Evolutionary conservation across 2,113 vertebrate species (phyloP), one percentile per base, ranked within the genome.

Genomic region (Halichoeres trimaculatus): DNA sequence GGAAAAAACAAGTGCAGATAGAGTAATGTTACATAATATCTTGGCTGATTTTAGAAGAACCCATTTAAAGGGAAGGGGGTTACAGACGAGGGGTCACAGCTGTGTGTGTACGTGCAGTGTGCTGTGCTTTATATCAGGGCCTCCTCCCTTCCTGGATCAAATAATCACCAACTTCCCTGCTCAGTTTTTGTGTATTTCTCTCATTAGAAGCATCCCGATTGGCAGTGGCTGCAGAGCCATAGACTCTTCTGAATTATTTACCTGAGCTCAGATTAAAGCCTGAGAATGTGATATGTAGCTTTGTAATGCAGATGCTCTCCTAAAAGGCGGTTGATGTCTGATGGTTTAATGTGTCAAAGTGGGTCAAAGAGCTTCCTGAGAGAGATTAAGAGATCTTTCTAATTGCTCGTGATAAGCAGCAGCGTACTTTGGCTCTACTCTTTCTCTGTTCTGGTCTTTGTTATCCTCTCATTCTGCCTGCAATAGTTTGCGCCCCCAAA

Each of bases 401-500:
- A 67, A 81, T 73, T 74, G 56, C 56, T 40, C n/a, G 72, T 22
- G 3, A 51, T 76, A 62, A 65, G 69, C 61, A 38, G 35, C 20
- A 16, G 22, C 40, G 40, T 58, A 50, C 64, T 67, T 78, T 76
- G 54, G 70, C 54, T 73, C 55, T 0, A 36, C 41, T 2, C n/a
- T 50, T 19, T 53, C 43, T 74, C 41, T 22, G 59, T 62, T 79
- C 70, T 76, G 57, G 52, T 82, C 59, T 81, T 88, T 87, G 75
- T 88, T 90, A 84, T 87, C 82, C 82, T 85, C 56, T 45, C 73
- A 57, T 40, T 45, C 76, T 78, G 62, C 52, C 74, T 85, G 70
- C 10, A 51, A 77, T 78, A 75, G 69, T 61, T 64, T 67, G 65
- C 8, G 14, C 78, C 84, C 84, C 73, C 69, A 63, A 68, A 79